Evolutionary conservation across 2,113 vertebrate genomes (phyloP).

Genomic region (Guaruba guarouba): DNA sequence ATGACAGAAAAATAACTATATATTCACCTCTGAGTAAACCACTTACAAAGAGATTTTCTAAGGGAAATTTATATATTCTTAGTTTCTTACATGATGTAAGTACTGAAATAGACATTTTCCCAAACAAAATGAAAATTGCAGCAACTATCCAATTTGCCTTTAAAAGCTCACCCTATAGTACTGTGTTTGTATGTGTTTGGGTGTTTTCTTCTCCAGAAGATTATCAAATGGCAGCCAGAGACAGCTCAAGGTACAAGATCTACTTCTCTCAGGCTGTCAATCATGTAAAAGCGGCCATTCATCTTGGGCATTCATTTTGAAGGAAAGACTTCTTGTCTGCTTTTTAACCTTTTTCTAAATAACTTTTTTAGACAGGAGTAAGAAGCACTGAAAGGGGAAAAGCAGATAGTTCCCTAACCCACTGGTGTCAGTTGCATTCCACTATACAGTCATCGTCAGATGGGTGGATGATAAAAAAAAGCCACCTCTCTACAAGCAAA

Average conservation of each 20-base stretch:
- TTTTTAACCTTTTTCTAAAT: conserved; percentile 44
- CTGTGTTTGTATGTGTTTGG: not conserved
- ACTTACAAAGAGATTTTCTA: not conserved
- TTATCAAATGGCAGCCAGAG: not conserved
- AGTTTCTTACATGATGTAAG: not conserved
- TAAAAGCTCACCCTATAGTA: not conserved
- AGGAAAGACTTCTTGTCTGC: conserved; percentile 36
- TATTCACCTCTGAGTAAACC: not conserved
- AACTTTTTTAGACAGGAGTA: conserved; percentile 37
- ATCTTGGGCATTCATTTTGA: not conserved
- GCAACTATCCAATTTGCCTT: not conserved
- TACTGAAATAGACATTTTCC: not conserved
- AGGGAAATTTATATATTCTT: not conserved
- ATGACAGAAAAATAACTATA: not conserved
- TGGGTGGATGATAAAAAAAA: not conserved
- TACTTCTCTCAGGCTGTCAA: conserved; percentile 3
- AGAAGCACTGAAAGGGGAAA: conserved; percentile 40
- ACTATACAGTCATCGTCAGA: not conserved
- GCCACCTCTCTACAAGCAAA: not conserved
- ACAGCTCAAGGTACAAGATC: not conserved
- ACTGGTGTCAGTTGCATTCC: not conserved
- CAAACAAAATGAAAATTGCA: not conserved
- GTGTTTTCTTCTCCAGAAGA: not conserved
- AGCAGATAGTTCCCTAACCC: not conserved
- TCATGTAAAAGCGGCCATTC: not conserved